Evolutionary conservation across 2,797 vertebrate species (phyloP).

Genomic region (Ptychobarbus kaznakovi): DNA sequence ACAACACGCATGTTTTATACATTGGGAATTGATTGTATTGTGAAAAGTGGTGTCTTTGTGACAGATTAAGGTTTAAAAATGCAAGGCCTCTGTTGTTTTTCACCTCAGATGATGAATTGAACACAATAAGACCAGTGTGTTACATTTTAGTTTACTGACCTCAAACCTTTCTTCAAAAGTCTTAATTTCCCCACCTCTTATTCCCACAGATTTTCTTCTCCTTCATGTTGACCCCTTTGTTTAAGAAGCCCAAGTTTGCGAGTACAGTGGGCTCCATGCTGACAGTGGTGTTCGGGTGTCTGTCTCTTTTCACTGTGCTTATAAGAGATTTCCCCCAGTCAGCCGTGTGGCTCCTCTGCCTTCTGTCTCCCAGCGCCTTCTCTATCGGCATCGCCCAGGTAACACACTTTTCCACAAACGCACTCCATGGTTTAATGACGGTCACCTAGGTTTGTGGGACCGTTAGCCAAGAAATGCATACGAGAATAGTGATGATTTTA

Average conservation of each 20-base stretch:
- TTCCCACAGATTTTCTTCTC: constrained; percentile 90
- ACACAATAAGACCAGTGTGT: not conserved
- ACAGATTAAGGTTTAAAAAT: not conserved
- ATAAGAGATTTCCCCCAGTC: constrained; percentile 90
- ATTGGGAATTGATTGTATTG: not conserved
- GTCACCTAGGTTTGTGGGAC: not conserved
- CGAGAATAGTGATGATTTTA: constrained; percentile 3
- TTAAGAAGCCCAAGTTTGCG: constrained; percentile 94
- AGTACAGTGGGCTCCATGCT: constrained; percentile 93
- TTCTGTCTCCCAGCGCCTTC: constrained; percentile 94
- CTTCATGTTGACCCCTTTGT: constrained; percentile 93
- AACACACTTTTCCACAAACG: not conserved
- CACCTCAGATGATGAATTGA: not conserved
- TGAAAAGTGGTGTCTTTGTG: not conserved
- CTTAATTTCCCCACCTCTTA: not conserved
- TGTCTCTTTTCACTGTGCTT: constrained; percentile 90
- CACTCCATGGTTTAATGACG: not conserved
- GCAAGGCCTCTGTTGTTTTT: not conserved
- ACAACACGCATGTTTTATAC: not conserved
- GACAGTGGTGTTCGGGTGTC: constrained; percentile 88
- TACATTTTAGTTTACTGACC: not conserved
- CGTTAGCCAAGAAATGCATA: not conserved
- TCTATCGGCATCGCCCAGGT: constrained; percentile 94
- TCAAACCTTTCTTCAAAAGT: not conserved
- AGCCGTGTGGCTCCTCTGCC: constrained; percentile 90